Conservation (phyloP, 2,797 vertebrate genomes). For the Manis javanica region DNA sequence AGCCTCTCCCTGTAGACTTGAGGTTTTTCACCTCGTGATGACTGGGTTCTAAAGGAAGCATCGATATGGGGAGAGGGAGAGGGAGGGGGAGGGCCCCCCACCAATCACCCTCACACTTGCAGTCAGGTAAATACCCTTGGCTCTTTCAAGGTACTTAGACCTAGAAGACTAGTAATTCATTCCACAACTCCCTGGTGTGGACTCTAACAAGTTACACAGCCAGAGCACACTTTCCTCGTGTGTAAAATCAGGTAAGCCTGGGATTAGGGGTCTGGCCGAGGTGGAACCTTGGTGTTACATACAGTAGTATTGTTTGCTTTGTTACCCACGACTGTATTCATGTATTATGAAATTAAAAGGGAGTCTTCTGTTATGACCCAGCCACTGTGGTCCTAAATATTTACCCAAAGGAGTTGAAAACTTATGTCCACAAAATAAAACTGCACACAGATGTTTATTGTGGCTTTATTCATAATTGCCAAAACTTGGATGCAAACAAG, state of each 20-base stretch:
- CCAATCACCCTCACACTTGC: neutral
- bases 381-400: neutral
- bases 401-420: neutral
- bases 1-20: neutral
- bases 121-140: neutral
- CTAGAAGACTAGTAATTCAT: no score
- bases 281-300: neutral
- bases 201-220: neutral
- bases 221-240: neutral
- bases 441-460: neutral
- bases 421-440: neutral
- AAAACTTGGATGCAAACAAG: neutral
- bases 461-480: neutral
- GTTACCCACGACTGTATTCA: neutral
- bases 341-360: neutral
- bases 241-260: neutral
- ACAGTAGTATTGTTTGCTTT: neutral
- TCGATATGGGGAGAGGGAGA: no score
- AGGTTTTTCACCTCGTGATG: neutral
- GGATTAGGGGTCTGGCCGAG: neutral
- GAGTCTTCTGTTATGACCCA: neutral
- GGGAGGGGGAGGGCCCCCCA: neutral
- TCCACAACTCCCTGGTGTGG: neutral
- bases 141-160: neutral
- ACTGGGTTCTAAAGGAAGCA: neutral